Conservation (phyloP, 30 jellyfish, hydroid and myxozoan genomes). For the Catostylus mosaicus region DNA sequence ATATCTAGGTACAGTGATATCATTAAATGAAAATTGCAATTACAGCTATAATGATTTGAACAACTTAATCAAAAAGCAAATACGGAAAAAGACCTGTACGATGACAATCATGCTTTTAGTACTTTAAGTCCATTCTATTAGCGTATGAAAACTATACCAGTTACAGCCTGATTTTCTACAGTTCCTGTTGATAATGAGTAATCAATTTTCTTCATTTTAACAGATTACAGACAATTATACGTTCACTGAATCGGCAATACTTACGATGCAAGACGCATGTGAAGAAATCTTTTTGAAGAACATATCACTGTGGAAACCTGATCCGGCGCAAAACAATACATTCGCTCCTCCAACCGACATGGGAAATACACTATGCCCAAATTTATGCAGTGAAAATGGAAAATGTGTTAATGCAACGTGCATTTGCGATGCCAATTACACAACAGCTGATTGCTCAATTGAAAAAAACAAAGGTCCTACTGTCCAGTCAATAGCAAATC, state of each 20-base stretch:
- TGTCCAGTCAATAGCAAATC: constrained; percentile 44
- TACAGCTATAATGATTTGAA: neutral
- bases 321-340: constrained; percentile 59
- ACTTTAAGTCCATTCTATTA: neutral
- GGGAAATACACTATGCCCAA: constrained; percentile 85
- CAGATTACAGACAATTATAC: constrained; percentile 65
- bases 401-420: constrained; percentile 86
- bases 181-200: neutral
- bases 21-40: neutral
- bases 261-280: constrained; percentile 74
- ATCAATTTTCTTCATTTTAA: neutral
- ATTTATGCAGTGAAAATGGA: constrained; percentile 86
- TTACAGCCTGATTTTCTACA: neutral
- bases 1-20: neutral
- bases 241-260: constrained; percentile 50
- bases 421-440: constrained; percentile 68
- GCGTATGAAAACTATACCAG: neutral
- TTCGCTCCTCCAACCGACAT: constrained; percentile 79
- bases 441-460: constrained; percentile 87
- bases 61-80: neutral
- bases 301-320: constrained; percentile 55
- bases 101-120: neutral
- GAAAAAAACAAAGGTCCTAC: constrained; percentile 72
- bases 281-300: constrained; percentile 72
- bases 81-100: no score